Base-by-base conservation (phyloP, 35 echinoderm and acorn worm species). In the Patiria miniata region DNA sequence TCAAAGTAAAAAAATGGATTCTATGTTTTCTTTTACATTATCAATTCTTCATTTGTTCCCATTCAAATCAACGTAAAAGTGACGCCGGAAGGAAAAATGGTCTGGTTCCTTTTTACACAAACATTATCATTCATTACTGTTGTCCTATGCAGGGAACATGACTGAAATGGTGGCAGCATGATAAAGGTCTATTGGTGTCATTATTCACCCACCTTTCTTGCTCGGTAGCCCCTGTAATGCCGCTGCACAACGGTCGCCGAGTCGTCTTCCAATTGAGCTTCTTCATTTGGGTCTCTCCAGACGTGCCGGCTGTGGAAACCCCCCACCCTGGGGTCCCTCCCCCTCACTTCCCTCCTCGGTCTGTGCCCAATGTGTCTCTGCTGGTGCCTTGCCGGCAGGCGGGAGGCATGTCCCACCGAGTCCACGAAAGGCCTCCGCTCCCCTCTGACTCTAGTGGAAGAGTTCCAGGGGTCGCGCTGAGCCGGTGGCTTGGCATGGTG, bases 381-480 rank as follows among this genome's bases (percentile, higher is more conserved):
- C 5, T 73, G 26, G 16, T 73, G 65, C 26, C 65, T 30, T 34
- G 26, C 65, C 26, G 26, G 10, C 22, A 36, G 23, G 7, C 8
- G 65, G 10, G 14, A 32, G 2, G 26, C 7, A 10, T 68, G 21
- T 8, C 57, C 57, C 19, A 17, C 57, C 5, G 57, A 2, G 23
- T 26, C 26, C 65, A 73, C 7, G 65, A 73, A 73, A 14, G 23
- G 34, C 65, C 65, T 73, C 0, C 2, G 23, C 26, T 73, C 65
- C 65, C 65, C 34, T 34, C 34, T 73, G 23, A 73, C 65, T 30
- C 34, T 22, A 73, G 65, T 73, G 65, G 65, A 73, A 34, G 65
- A 32, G 65, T 36, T 73, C 65, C 65, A 73, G 26, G 65, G 65
- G 65, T 73, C 65, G 29, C 65, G 65, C 2, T 73, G 23, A 9